phyloP scores from a whole-genome alignment of 2,888 invertebrate species.

The Brachypalpus laphriformis region DNA sequence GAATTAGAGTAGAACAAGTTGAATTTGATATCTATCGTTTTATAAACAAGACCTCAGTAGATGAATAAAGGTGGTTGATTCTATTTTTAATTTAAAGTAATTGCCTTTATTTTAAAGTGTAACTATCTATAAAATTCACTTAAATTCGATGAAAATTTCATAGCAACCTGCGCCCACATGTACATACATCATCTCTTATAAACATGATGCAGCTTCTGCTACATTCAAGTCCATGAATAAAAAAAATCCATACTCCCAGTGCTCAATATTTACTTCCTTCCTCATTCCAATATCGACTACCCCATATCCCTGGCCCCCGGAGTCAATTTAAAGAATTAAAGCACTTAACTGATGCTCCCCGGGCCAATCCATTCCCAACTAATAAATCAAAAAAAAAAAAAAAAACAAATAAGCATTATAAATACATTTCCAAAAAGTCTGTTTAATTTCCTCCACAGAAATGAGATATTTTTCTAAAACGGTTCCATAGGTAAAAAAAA shows the following conservation, averaged over 20 bases:
- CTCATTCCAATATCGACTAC: slow-evolving; percentile 50
- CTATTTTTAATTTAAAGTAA: neutral
- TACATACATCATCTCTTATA: slow-evolving; percentile 11
- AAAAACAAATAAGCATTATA: neutral
- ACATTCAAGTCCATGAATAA: slow-evolving; percentile 43
- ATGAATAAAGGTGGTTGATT: too few relatives aligned
- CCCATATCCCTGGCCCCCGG: neutral
- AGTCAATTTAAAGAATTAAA: slow-evolving; percentile 68
- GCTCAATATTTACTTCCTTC: slow-evolving; percentile 53
- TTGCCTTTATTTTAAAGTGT: neutral
- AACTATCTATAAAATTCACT: neutral
- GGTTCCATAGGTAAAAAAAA: neutral
- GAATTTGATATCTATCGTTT: too few relatives aligned
- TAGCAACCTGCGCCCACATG: slow-evolving; percentile 39
- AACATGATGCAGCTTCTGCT: slow-evolving; percentile 23
- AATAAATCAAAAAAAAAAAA: slow-evolving; percentile 44
- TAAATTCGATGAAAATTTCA: slow-evolving; percentile 22
- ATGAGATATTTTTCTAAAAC: slow-evolving; percentile 35
- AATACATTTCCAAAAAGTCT: slow-evolving; percentile 4
- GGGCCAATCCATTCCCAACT: slow-evolving; percentile 17
- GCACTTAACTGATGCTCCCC: slow-evolving; percentile 52
- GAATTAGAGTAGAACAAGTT: too few relatives aligned
- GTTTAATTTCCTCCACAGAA: slow-evolving; percentile 47
- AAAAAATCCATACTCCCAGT: slow-evolving; percentile 49
- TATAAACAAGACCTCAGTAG: too few relatives aligned